These are phyloP conservation scores for Acrocera orbiculus DNA, from an alignment of 2,888 invertebrate species.

Conservation along the genomic window DNA sequence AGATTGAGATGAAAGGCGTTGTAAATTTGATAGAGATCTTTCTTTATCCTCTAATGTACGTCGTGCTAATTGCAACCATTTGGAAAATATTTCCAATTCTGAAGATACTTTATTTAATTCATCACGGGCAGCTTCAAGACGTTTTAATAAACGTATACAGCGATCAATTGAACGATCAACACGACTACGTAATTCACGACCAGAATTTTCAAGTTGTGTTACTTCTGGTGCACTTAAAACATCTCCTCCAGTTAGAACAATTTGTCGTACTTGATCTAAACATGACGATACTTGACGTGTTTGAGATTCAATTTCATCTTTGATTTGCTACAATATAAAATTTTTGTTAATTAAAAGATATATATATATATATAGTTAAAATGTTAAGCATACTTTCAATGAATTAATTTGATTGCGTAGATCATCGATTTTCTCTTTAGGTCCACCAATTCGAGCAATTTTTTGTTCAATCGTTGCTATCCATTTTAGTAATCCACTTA, in stretches of 20 bases:
- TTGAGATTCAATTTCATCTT: slow-evolving; percentile 77
- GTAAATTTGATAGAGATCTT: slow-evolving; percentile 57
- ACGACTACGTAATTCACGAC: slow-evolving; percentile 63
- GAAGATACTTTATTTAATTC: slow-evolving; percentile 74
- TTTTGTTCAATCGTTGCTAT: slow-evolving; percentile 67
- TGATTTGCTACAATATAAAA: slow-evolving; percentile 47
- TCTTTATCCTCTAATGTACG: slow-evolving; percentile 72
- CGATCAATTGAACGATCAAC: slow-evolving; percentile 69
- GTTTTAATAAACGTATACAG: slow-evolving; percentile 57
- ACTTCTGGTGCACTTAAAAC: slow-evolving; percentile 86
- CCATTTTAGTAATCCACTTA: slow-evolving; percentile 74
- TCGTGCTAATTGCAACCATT: slow-evolving; percentile 70
- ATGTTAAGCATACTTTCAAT: slow-evolving; percentile 56
- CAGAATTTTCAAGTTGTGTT: slow-evolving; percentile 69
- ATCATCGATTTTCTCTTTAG: slow-evolving; percentile 72
- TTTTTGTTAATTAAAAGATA: background rate
- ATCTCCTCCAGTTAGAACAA: slow-evolving; percentile 77
- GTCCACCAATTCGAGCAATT: slow-evolving; percentile 68
- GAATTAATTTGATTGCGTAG: slow-evolving; percentile 76
- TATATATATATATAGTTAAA: background rate
- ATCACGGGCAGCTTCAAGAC: slow-evolving; percentile 62
- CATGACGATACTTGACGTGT: slow-evolving; percentile 68
- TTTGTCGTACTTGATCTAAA: slow-evolving; percentile 75
- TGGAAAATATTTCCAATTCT: slow-evolving; percentile 62
- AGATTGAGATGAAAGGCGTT: slow-evolving; percentile 48